Evolutionary conservation across 2,888 invertebrate species (phyloP).

Genomic region (Bimastos eiseni): DNA sequence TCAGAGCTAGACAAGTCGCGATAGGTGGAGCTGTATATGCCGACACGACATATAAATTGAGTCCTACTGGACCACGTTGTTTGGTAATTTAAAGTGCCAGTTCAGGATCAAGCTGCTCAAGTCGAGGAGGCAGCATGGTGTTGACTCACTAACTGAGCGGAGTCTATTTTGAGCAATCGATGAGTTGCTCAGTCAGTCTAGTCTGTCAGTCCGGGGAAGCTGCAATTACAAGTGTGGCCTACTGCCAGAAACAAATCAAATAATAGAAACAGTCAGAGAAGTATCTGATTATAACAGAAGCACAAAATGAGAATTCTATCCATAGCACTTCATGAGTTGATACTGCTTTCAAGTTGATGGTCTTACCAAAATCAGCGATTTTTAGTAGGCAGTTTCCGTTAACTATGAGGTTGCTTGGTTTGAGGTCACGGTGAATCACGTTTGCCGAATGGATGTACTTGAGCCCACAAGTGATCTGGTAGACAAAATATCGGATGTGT

Average conservation of each 20-base stretch:
- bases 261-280: neutral
- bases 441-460: constrained; percentile 66
- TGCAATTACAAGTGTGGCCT: neutral
- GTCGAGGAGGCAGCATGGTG: too few species aligned
- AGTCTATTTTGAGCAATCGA: neutral
- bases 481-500: constrained; percentile 64
- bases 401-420: constrained; percentile 65
- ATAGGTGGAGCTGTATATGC: too few species aligned
- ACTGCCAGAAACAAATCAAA: neutral
- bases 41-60: too few species aligned
- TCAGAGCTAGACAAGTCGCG: too few species aligned
- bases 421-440: constrained; percentile 65
- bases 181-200: neutral
- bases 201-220: neutral
- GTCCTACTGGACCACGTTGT: too few species aligned
- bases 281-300: neutral
- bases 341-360: neutral
- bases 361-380: constrained; percentile 65
- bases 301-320: neutral
- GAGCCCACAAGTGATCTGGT: constrained; percentile 64
- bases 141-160: too few species aligned
- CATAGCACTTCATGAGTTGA: neutral
- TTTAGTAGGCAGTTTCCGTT: constrained; percentile 65
- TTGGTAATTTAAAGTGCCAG: too few species aligned
- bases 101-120: too few species aligned